Conservation (phyloP, 2,888 invertebrate species). For the Nephrotoma guestfalica region DNA sequence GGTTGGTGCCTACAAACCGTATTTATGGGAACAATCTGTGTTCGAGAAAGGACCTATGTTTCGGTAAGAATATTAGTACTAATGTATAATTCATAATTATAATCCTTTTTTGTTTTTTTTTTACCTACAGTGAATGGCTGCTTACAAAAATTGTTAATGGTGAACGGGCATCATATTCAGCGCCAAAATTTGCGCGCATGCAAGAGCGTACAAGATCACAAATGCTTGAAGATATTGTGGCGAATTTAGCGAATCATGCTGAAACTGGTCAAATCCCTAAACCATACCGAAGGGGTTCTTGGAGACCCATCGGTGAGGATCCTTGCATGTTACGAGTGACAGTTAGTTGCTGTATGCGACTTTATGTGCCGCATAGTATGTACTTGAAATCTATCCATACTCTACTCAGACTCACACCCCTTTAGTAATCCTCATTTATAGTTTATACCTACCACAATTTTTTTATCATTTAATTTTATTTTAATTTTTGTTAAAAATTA, state of each 20-base stretch:
- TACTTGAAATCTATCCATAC: conserved; percentile 16
- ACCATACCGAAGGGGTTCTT: conserved; percentile 81
- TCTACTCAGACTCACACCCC: neutral
- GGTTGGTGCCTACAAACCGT: conserved; percentile 90
- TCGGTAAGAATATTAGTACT: conserved; percentile 35
- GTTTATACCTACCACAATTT: neutral
- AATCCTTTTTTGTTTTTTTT: neutral
- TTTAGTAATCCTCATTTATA: neutral
- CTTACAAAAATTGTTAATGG: conserved; percentile 89
- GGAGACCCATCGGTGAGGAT: conserved; percentile 70
- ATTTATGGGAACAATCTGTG: conserved; percentile 88
- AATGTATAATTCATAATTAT: neutral
- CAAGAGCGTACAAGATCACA: conserved; percentile 85
- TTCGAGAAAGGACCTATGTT: conserved; percentile 93
- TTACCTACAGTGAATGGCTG: conserved; percentile 58
- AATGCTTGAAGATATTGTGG: conserved; percentile 89
- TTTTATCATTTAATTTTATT: neutral
- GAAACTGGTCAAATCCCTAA: conserved; percentile 93
- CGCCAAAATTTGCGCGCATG: conserved; percentile 90
- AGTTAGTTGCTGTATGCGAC: conserved; percentile 30
- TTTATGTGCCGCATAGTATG: conserved; percentile 32
- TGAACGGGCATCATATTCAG: conserved; percentile 84
- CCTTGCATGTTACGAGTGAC: conserved; percentile 19
- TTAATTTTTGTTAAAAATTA: neutral
- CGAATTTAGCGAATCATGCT: conserved; percentile 84